Percentiles rank a stretch among this genome's conserved stretches.
phyloP scores from a whole-genome alignment of 2,113 vertebrate species.

The Cercocebus atys region DNA sequence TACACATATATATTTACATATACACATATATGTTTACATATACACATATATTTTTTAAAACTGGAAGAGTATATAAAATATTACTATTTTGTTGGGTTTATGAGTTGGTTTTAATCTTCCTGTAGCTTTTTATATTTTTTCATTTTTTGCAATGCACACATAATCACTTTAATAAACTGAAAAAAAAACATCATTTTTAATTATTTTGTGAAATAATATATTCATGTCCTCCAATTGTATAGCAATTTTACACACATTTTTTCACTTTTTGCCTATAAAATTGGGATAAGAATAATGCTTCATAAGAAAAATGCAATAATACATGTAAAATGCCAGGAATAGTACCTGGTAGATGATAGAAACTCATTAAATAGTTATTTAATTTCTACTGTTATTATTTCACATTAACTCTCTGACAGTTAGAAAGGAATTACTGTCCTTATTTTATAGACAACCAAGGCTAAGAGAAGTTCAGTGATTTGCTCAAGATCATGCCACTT shows the following conservation, averaged over 20 bases:
- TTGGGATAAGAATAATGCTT: neutral
- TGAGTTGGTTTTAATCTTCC: slow-evolving; percentile 22
- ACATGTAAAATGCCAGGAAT: neutral
- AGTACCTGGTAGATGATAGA: neutral
- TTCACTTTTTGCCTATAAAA: slow-evolving; percentile 16
- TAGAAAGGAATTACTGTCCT: neutral
- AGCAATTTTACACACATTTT: neutral
- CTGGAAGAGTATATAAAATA: neutral
- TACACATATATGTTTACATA: too few relatives aligned
- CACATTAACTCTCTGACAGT: neutral
- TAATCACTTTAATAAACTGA: neutral
- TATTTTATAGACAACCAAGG: neutral
- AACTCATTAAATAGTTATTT: neutral
- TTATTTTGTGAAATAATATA: slow-evolving; percentile 7
- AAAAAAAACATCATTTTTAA: neutral
- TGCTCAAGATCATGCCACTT: neutral
- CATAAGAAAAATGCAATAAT: neutral
- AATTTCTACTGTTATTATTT: neutral
- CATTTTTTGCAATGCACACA: neutral
- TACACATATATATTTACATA: neutral
- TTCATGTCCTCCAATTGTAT: neutral
- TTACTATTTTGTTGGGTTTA: neutral
- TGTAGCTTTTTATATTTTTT: neutral
- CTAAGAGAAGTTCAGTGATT: neutral
- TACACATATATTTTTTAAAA: neutral